Evolutionary conservation across 1,140 invertebrate species (phyloP), one percentile per base, ranked within the genome.

Genomic region (Magallana angulata): DNA sequence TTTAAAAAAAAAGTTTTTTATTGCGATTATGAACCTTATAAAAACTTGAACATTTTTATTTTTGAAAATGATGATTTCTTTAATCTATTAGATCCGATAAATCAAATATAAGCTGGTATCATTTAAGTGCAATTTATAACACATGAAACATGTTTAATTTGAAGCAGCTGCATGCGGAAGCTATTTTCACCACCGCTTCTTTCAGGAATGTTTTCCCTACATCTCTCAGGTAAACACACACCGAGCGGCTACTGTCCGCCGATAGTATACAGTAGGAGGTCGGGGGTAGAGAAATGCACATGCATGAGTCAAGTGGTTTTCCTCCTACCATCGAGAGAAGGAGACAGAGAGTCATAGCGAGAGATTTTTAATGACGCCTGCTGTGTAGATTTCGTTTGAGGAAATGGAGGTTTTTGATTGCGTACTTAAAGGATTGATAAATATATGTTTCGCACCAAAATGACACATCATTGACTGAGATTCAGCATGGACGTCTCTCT

Each of bases 221-320:
- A 30, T 30, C 14, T 76, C 68, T 36, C 68, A 76, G 68, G 68
- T 76, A 76, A 12, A 76, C 24, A 9, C 24, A 9, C 36, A 48
- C 68, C 24, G 68, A 76, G 36, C 24, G 36, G 68, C 68, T 30
- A 30, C 36, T 24, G 68, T 30, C 11, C 24, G 36, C 1, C 36
- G 68, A 30, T 30, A 76, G 68, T 18, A 30, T 30, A 76, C 7
- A 30, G 68, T 1, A 24, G 24, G 36, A 18, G 68, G 36, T 48
- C 36, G 36, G 36, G 1, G 68, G 24, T 24, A 24, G 11, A 24
- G 18, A 12, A 76, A 30, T 76, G 68, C 68, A 76, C 68, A 76
- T 76, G 68, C 68, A 76, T 76, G 68, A 76, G 68, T 76, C 68
- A 76, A 76, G 68, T 76, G 68, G 68, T 76, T 76, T 48, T 24